Percentiles rank a stretch among this genome's conserved stretches.
These are phyloP conservation scores for Cyanoramphus novaezelandiae DNA, from an alignment of 2,113 vertebrate genomes.

Conservation along the genomic window DNA sequence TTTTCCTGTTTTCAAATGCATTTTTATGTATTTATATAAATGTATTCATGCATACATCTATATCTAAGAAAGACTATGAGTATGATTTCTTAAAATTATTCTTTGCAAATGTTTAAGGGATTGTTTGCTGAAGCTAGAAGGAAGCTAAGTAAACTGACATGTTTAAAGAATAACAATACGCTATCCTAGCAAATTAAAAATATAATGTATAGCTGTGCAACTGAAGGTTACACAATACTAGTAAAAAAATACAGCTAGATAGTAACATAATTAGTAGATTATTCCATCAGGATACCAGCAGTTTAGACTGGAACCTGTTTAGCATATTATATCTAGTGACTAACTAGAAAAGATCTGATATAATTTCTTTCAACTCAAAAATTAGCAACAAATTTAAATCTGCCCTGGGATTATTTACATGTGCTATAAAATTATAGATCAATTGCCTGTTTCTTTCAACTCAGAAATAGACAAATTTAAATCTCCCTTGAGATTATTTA, in stretches of 20 bases:
- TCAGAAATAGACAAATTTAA: neutral
- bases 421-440: neutral
- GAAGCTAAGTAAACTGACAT: neutral
- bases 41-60: rapidly evolving
- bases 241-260: neutral
- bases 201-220: neutral
- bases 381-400: neutral
- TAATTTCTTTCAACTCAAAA: neutral
- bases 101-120: neutral
- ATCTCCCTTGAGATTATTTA: neutral
- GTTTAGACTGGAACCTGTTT: neutral
- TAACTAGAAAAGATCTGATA: neutral
- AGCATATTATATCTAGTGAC: neutral
- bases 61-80: neutral
- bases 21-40: neutral
- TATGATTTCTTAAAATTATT: neutral
- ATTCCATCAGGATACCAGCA: neutral
- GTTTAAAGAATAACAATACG: neutral
- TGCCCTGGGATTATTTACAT: neutral
- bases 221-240: neutral
- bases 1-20: neutral
- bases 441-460: neutral
- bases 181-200: neutral
- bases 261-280: neutral
- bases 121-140: neutral